Evolutionary conservation across 2,888 invertebrate species (phyloP).

Genomic region (Petrolisthes cinctipes): DNA sequence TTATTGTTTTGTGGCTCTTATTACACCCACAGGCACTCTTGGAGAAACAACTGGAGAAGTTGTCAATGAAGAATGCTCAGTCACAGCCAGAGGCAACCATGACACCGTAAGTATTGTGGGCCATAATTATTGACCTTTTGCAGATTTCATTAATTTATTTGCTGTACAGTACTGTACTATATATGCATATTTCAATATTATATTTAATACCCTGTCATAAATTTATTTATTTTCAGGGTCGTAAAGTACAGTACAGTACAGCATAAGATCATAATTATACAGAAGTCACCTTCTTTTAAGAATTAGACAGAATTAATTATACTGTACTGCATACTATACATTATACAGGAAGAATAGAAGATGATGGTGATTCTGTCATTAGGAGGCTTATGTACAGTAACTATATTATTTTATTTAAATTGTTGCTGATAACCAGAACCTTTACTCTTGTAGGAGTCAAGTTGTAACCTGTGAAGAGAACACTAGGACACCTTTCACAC

Average conservation of each 20-base stretch:
- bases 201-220: background rate
- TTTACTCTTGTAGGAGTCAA: constrained; percentile 19
- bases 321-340: too few species aligned
- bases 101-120: constrained; percentile 13
- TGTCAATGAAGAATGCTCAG: constrained; percentile 21
- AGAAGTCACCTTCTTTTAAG: too few species aligned
- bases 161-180: background rate
- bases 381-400: background rate
- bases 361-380: background rate
- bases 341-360: background rate
- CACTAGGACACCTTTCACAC: constrained; percentile 42
- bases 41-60: constrained; percentile 24
- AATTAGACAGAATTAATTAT: too few species aligned
- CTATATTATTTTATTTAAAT: background rate
- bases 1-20: background rate
- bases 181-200: background rate
- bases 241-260: too few species aligned
- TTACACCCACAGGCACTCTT: constrained; percentile 6
- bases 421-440: background rate
- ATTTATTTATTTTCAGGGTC: background rate
- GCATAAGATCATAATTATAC: too few species aligned
- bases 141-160: background rate
- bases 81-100: background rate
- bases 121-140: too few species aligned
- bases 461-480: constrained; percentile 47